phyloP scores from a whole-genome alignment of 2,888 invertebrate species.

The Camponotus fellah region DNA sequence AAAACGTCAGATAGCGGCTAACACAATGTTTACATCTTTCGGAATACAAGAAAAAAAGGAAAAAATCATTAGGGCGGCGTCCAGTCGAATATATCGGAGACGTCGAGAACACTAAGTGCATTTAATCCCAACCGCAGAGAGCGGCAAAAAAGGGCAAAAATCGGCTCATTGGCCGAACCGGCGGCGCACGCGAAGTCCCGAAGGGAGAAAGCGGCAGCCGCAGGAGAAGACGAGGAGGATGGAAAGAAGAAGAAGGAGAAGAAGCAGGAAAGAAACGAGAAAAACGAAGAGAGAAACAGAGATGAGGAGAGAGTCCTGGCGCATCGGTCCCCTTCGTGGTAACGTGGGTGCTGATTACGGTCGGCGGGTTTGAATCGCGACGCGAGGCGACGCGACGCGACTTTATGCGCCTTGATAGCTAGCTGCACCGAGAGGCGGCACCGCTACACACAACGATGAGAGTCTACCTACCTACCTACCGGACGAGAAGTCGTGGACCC shows the following conservation, averaged over 20 bases:
- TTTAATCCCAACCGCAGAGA: slow-evolving; percentile 31
- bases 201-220: slow-evolving; percentile 10
- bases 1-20: not conserved
- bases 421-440: slow-evolving; percentile 81
- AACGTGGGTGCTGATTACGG: slow-evolving; percentile 61
- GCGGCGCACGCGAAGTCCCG: slow-evolving; percentile 22
- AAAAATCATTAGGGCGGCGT: slow-evolving; percentile 4
- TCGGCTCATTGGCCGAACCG: slow-evolving; percentile 45
- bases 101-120: slow-evolving; percentile 48
- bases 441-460: slow-evolving; percentile 69
- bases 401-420: slow-evolving; percentile 65
- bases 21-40: slow-evolving; percentile 19
- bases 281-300: not conserved
- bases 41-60: not conserved
- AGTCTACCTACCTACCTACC: slow-evolving; percentile 79
- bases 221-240: not conserved
- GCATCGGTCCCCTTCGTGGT: slow-evolving; percentile 36
- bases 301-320: not conserved
- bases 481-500: slow-evolving; percentile 78
- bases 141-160: slow-evolving; percentile 35
- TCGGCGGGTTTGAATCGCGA: slow-evolving; percentile 46
- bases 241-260: not conserved
- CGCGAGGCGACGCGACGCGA: slow-evolving; percentile 40
- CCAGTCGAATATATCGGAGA: slow-evolving; percentile 36
- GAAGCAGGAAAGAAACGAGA: not conserved